Evolutionary conservation across 64 coral and sea anemone genomes (phyloP), one percentile per base, ranked within the genome.

Genomic region (Platygyra sinensis): DNA sequence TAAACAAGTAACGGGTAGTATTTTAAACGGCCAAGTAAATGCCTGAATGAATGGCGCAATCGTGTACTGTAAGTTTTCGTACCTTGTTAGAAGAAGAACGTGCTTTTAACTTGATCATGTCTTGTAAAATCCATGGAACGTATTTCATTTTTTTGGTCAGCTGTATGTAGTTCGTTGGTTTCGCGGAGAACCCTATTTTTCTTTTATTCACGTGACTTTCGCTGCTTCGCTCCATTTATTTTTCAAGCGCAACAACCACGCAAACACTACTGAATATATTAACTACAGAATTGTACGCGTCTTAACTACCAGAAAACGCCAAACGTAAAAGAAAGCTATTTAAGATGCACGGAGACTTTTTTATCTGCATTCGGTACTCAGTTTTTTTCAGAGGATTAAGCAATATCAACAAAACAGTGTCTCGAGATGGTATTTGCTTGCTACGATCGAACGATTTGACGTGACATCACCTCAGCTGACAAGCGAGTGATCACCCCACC

Each of bases 101-200:
- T 20, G 80, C 64, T n/a, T 64, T 60, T 10, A 71, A 69, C 81
- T 71, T 85, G 16, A 85, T 2, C 62, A 69, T 50, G 7, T 64
- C 33, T 38, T 72, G 65, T 3, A 85, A 85, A 85, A 85, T 85
- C 81, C 62, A 50, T 51, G 81, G 81, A 49, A 85, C 38, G 29
- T 71, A 85, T 85, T 28, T 38, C 1, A 71, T 8, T 71, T 72
- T 85, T 71, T 19, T 33, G 1, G 36, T 0, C 33, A 85, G 15
- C 12, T 71, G 69, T 51, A 72, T 38, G 11, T 27, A 71, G 22
- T 17, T 52, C 81, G 72, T 85, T 72, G 81, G 51, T 85, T 51
- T 85, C 33, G 28, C 22, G 36, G 63, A 27, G 51, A 85, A 72
- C 46, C 63, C 38, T 36, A 71, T 17, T 71, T 85, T 85, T 28